These are phyloP conservation scores for Acrocyrtus sp. DNA, from an alignment of 2,888 invertebrate genomes.

Conservation along the genomic window DNA sequence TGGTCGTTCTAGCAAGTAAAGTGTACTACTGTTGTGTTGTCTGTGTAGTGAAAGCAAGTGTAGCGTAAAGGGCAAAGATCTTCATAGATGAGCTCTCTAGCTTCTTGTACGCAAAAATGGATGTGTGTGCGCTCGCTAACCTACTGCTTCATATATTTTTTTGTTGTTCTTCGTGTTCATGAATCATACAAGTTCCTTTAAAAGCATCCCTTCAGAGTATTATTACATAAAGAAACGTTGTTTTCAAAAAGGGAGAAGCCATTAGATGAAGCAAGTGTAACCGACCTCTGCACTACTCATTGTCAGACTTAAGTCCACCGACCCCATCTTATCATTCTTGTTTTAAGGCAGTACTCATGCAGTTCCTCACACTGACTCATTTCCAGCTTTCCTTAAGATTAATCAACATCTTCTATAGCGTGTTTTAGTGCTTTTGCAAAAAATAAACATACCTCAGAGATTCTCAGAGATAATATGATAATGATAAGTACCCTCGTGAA, in stretches of 20 bases:
- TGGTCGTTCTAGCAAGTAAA: too few relatives aligned
- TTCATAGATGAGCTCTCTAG: constrained; percentile 48
- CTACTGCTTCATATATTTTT: constrained; percentile 35
- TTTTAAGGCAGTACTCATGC: too few relatives aligned
- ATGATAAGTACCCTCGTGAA: neutral
- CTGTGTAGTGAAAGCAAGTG: constrained; percentile 19
- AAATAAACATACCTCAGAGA: too few relatives aligned
- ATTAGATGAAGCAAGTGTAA: constrained; percentile 36
- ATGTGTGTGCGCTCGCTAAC: constrained; percentile 8
- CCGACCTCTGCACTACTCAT: constrained; percentile 34
- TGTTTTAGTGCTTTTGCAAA: too few relatives aligned
- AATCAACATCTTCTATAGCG: too few relatives aligned
- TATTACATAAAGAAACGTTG: too few relatives aligned
- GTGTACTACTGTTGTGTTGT: constrained; percentile 1
- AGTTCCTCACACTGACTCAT: too few relatives aligned
- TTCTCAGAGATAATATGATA: too few relatives aligned
- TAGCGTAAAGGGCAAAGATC: constrained; percentile 54
- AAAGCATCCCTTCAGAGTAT: too few relatives aligned
- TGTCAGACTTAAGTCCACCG: constrained; percentile 36
- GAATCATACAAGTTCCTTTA: constrained; percentile 31
- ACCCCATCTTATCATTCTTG: constrained; percentile 14
- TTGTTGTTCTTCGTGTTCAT: too few relatives aligned
- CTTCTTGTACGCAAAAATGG: too few relatives aligned
- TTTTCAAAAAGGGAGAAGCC: constrained; percentile 7
- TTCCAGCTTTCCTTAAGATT: too few relatives aligned